Conservation (phyloP, 2,113 vertebrate species). For the Nyctibius bracteatus region DNA sequence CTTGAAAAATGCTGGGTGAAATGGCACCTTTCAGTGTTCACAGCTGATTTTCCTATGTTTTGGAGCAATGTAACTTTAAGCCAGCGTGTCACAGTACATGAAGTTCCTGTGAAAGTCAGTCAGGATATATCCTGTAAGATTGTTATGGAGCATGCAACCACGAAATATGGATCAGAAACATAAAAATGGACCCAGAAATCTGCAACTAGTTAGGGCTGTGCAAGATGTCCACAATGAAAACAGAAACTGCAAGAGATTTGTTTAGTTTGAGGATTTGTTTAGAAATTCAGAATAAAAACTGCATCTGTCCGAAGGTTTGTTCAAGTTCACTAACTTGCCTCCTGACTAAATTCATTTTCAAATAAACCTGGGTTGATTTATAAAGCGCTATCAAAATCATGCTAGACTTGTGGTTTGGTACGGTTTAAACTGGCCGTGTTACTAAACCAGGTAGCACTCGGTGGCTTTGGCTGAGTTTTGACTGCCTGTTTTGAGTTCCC, state of each 20-base stretch:
- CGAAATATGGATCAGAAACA: not conserved
- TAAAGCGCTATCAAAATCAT: not conserved
- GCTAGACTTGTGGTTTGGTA: fast-evolving
- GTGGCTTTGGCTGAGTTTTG: not conserved
- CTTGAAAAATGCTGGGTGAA: not conserved
- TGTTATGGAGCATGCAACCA: not conserved
- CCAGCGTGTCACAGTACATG: not conserved
- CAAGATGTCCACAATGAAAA: not conserved
- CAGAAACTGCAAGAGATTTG: not conserved
- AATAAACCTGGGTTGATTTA: not conserved
- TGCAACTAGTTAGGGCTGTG: not conserved
- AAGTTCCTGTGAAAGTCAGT: not conserved
- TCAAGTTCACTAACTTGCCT: not conserved
- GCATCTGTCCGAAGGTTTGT: not conserved
- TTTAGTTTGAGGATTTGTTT: not conserved
- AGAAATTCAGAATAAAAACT: not conserved
- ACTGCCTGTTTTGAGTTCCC: not conserved
- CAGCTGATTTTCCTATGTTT: not conserved
- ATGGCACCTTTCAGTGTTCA: not conserved
- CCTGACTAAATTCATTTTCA: not conserved
- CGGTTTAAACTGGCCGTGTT: not conserved
- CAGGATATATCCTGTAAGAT: not conserved
- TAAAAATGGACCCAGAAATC: not conserved
- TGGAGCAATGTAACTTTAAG: not conserved
- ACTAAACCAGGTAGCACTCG: not conserved